Conservation (phyloP, 92 coral and sea anemone genomes). For the Nematostella vectensis region DNA sequence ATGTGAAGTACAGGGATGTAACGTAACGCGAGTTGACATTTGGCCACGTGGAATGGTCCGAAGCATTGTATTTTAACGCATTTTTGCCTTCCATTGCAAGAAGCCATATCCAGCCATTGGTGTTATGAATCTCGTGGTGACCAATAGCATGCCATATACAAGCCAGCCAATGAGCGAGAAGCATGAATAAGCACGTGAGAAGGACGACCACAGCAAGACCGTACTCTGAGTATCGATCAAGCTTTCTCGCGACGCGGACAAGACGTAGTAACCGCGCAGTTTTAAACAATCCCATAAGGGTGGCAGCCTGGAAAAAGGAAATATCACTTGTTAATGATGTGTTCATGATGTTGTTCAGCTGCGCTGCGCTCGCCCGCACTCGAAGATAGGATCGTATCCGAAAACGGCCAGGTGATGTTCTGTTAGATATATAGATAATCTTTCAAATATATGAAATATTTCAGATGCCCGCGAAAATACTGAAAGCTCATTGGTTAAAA, state of each 20-base stretch:
- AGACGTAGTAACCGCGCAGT: slow-evolving; percentile 91
- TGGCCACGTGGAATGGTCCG: slow-evolving; percentile 30
- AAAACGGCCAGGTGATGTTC: not conserved
- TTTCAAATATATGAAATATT: no score
- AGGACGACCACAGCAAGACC: slow-evolving; percentile 90
- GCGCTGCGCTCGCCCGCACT: no score
- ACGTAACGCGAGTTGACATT: slow-evolving; percentile 49
- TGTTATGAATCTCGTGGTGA: slow-evolving; percentile 21
- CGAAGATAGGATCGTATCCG: no score
- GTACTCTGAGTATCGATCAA: slow-evolving; percentile 96
- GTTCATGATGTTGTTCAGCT: not conserved
- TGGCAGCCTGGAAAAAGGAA: slow-evolving; percentile 49
- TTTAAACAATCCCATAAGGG: slow-evolving; percentile 76
- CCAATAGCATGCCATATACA: slow-evolving; percentile 96
- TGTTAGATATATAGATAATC: no score
- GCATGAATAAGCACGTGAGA: slow-evolving; percentile 79
- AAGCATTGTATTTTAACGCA: slow-evolving; percentile 10
- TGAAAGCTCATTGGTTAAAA: no score
- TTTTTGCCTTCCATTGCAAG: slow-evolving; percentile 25
- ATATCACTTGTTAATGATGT: not conserved
- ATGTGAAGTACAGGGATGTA: slow-evolving; percentile 79
- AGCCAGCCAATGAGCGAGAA: slow-evolving; percentile 96
- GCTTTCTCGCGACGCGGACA: slow-evolving; percentile 92
- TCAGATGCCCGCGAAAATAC: no score
- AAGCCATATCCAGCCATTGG: slow-evolving; percentile 62